These are phyloP conservation scores for Jacana jacana DNA, from an alignment of 2,113 vertebrate species.

Conservation along the genomic window DNA sequence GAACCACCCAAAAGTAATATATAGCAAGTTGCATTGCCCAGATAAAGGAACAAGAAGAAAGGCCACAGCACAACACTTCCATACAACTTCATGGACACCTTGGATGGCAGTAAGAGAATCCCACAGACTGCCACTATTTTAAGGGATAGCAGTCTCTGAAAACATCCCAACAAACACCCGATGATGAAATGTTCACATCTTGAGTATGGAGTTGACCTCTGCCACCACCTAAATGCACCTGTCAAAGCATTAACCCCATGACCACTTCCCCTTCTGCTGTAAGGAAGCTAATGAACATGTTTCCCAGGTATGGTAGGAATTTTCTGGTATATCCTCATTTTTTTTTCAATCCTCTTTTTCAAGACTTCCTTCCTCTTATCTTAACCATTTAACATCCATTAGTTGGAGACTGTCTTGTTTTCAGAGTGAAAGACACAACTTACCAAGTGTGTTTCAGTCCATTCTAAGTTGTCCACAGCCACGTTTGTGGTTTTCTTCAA, in stretches of 20 bases:
- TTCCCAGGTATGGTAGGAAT: not conserved
- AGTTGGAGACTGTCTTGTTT: not conserved
- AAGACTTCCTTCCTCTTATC: not conserved
- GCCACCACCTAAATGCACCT: not conserved
- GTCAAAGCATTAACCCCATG: not conserved
- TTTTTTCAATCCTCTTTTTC: not conserved
- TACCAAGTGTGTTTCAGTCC: not conserved
- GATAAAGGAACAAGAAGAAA: not conserved
- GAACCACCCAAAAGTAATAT: not conserved
- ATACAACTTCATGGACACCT: not conserved
- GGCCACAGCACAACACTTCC: not conserved
- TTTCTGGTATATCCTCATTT: not conserved
- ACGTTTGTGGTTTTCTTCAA: not conserved
- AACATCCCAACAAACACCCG: not conserved
- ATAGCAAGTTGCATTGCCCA: not conserved
- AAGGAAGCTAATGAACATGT: not conserved
- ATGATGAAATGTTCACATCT: not conserved
- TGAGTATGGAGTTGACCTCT: not conserved
- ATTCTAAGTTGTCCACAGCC: not conserved
- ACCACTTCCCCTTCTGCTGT: not conserved
- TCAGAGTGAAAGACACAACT: not conserved
- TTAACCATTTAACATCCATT: not conserved
- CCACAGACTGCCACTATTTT: not conserved
- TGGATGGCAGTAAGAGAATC: not conserved
- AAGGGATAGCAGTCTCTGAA: not conserved